Evolutionary conservation across 2,888 invertebrate genomes (phyloP), one percentile per base, ranked within the genome.

Genomic region (Netelia inedita): DNA sequence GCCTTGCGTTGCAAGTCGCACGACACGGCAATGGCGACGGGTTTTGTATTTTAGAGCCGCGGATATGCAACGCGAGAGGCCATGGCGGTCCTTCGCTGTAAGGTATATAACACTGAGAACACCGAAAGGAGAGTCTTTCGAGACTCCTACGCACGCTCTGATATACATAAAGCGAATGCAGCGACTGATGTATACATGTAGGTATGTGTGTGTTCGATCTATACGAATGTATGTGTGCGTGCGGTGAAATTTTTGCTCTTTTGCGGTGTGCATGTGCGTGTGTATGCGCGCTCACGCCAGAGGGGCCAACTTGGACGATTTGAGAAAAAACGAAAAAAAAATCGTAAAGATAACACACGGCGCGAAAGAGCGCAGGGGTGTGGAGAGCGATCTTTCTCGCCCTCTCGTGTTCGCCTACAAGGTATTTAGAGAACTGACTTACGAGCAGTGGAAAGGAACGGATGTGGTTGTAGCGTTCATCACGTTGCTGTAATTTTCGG

Each of bases 351-450:
- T 68, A 46, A 35, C 57, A 69, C 46, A 59, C 23, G 28, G 43
- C 41, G 65, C 65, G 68, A 73, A 43, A 61, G 68, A 43, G 53
- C 8, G 69, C 55, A 43, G 46, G 71, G 46, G 57, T 35, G 35
- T 35, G 50, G 61, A 35, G n/a, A 65, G 41, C 72, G 82, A 61
- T 57, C 43, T 71, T 57, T 65, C 68, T 73, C 41, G 71, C 68
- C 61, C 43, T 63, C 53, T 43, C 76, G 43, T 50, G 50, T 63
- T 59, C 53, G 68, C 68, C 46, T 53, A 28, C 74, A 68, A 87
- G 76, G 87, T 85, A 87, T 82, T 87, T 87, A 87, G 80, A 73
- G 76, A 76, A 83, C 78, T 87, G 86, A 87, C 84, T 87, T 87
- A 87, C 79, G 87, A 87, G 82, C 83, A 86, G 85, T 78, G 80